Base-by-base conservation (phyloP, 1,140 invertebrate genomes). In the Diorhabda elongata region DNA sequence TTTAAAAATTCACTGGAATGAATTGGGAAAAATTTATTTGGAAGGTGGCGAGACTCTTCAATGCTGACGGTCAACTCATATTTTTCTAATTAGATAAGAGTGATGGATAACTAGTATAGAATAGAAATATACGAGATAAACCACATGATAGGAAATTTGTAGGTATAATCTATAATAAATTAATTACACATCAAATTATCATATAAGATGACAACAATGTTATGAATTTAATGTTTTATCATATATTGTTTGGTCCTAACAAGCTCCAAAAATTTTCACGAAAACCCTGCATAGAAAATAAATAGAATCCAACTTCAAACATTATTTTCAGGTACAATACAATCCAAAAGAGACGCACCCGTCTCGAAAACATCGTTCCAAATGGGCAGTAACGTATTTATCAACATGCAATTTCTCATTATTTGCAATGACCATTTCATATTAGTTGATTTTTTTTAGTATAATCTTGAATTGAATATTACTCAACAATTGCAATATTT, bases 251-350 rank as follows among this genome's bases (percentile, higher is more conserved):
- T 26, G 26, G 26, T 26, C 26, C 26, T 26, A 26, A 26, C 11
- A 60, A 11, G 11, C 3, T 11, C 42, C 3, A 11, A 64, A 62
- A 59, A 62, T 68, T 61, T 68, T 47, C 47, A 62, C 44, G 44
- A 57, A 44, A 61, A 59, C 67, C 61, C 67, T 56, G 59, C 62
- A 62, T 68, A 8, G 44, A 43, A 26, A 62, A 68, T 68, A 63
- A 68, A 68, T 68, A 68, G 58, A 67, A 42, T 68, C 60, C 67
- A 43, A 62, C 67, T 68, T 68, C 67, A 68, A 44, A 63, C 60
- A 68, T 62, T 61, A 26, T 57, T 62, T 68, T 68, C 67, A 68
- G 67, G 67, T 68, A 68, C 67, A 43, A 57, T 68, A 63, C 67
- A 68, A 62, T 68, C 67, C 67, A 58, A 62, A 56, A 52, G 59